Evolutionary conservation across 2,113 vertebrate species (phyloP), one percentile per base, ranked within the genome.

Genomic region (Syngnathus floridae): DNA sequence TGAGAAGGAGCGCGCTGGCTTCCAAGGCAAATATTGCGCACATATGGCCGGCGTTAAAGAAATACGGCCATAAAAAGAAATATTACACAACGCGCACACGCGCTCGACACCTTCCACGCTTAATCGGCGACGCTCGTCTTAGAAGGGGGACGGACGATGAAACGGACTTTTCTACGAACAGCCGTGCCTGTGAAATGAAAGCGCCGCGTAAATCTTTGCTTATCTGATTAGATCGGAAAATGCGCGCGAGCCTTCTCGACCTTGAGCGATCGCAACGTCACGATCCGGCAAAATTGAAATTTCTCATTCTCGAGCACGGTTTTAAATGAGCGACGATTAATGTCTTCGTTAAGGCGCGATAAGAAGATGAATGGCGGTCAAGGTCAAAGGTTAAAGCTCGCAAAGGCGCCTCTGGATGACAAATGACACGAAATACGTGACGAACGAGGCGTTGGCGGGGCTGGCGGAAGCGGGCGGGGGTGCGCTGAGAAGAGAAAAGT

Each of bases 1-100:
- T 76, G 83, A 84, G 88, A 88, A 90, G 63, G 46, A 67, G 76
- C 76, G 71, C 54, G 68, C 65, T 60, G 74, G 83, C 88, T 79
- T 84, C 75, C 59, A 14, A 76, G 82, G 78, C 83, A 82, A 83
- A 76, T 69, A 74, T 75, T 62, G 62, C 36, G 73, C 79, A 70
- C 85, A 84, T 82, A 85, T 82, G 77, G 80, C 49, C 61, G 70
- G 71, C 73, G 7, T 73, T 49, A 56, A 56, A 56, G 54, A 79
- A 78, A 73, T 59, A 66, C 7, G 26, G 13, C 26, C 13, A 35
- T 56, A 56, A 56, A 51, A 51, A 49, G n/a, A 61, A 45, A 21
- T 22, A 61, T 61, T 5, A 40, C 36, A 38, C 57, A 40, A 4
- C 9, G 21, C 37, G n/a, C 6, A 40, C 37, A 5, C 19, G 19